A percentile compares a stretch with the other conserved stretches of the same genome.
Evolutionary conservation across 2,797 vertebrate genomes (phyloP).

Genomic region (Silurus aristotelis): DNA sequence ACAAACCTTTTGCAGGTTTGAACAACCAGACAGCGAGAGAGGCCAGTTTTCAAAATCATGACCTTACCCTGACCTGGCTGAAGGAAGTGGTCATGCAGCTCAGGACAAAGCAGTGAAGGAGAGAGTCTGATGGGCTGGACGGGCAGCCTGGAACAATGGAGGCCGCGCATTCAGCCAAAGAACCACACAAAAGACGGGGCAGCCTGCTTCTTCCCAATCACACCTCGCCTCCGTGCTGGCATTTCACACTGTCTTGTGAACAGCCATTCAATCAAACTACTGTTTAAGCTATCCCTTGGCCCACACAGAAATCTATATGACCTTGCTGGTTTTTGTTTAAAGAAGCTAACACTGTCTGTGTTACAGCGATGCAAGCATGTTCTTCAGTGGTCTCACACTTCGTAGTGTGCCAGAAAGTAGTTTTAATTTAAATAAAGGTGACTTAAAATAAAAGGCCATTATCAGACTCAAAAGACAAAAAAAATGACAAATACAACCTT

Average conservation of each 20-base stretch:
- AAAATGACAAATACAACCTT: neutral
- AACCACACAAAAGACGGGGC: conserved; percentile 76
- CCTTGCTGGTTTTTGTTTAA: conserved; percentile 52
- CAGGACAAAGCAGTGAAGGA: conserved; percentile 78
- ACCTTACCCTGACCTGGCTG: conserved; percentile 80
- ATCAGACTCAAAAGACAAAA: neutral
- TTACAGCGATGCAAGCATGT: neutral
- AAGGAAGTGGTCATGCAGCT: conserved; percentile 80
- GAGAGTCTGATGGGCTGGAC: conserved; percentile 78
- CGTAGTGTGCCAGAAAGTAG: neutral
- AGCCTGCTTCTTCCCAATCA: conserved; percentile 68
- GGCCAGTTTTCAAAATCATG: conserved; percentile 77
- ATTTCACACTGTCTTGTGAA: conserved; percentile 82
- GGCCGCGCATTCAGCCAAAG: conserved; percentile 69
- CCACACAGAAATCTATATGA: conserved; percentile 70
- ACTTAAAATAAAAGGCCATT: neutral
- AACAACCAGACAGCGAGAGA: conserved; percentile 65
- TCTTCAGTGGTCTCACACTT: neutral
- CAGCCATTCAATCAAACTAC: conserved; percentile 82
- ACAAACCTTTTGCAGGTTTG: conserved; percentile 47
- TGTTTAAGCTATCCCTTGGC: conserved; percentile 79
- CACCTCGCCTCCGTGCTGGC: conserved; percentile 78
- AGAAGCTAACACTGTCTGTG: conserved; percentile 21
- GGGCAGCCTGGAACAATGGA: conserved; percentile 74
- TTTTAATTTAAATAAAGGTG: neutral